phyloP scores from a whole-genome alignment of 2,797 vertebrate species.

The Danio kyathit region DNA sequence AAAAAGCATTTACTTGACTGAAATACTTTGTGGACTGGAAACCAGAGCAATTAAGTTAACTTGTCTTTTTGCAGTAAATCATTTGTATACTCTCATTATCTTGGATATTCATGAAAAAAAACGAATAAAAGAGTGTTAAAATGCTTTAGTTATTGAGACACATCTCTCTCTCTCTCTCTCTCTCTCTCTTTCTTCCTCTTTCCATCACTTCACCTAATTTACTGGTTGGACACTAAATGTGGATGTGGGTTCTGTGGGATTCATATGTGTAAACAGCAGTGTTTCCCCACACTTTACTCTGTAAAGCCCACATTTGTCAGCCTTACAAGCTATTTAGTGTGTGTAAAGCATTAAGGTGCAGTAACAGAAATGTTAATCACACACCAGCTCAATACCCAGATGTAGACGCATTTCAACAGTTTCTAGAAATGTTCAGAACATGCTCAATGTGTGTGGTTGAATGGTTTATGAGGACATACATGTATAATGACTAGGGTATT shows the following conservation, averaged over 20 bases:
- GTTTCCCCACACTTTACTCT: constrained; percentile 71
- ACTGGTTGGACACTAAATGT: constrained; percentile 37
- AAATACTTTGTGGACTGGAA: not conserved
- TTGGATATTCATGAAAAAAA: constrained; percentile 33
- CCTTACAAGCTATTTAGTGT: constrained; percentile 70
- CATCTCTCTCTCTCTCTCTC: constrained; percentile 26
- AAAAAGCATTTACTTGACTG: not conserved
- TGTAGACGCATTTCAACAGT: constrained; percentile 59
- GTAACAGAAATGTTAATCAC: constrained; percentile 75
- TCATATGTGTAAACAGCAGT: constrained; percentile 75
- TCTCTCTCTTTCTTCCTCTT: constrained; percentile 5
- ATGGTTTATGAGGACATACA: no score
- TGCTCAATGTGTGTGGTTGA: no score
- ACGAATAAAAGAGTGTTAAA: constrained; percentile 14
- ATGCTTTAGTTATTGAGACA: constrained; percentile 46
- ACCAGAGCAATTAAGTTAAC: not conserved
- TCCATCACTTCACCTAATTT: constrained; percentile 47
- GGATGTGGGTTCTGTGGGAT: constrained; percentile 77
- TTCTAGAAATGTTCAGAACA: no score
- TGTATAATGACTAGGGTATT: no score
- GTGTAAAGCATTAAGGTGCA: constrained; percentile 77
- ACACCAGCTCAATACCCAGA: constrained; percentile 70
- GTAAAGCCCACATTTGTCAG: constrained; percentile 80
- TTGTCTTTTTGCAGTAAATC: not conserved
- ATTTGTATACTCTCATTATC: constrained; percentile 46